Conservation (phyloP, 1,140 invertebrate species). For the Galleria mellonella region DNA sequence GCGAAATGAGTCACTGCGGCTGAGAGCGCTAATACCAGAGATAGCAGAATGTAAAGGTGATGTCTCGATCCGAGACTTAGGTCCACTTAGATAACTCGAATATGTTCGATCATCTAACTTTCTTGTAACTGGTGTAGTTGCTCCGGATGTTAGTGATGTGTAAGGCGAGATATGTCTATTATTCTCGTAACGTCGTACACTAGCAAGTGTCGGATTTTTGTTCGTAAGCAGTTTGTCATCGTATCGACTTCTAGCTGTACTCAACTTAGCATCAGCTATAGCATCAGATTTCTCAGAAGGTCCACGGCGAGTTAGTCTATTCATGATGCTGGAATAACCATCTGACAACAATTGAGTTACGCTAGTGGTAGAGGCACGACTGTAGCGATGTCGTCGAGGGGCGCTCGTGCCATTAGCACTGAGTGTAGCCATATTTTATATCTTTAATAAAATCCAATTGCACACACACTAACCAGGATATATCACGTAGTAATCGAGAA, state of each 20-base stretch:
- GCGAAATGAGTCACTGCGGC: constrained; percentile 59
- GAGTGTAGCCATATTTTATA: constrained; percentile 43
- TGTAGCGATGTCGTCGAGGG: constrained; percentile 78
- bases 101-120: constrained; percentile 55
- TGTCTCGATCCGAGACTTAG: constrained; percentile 48
- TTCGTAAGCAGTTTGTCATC: constrained; percentile 56
- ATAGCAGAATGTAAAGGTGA: constrained; percentile 53
- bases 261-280: constrained; percentile 40
- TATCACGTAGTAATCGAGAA: constrained; percentile 41
- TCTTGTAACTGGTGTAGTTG: constrained; percentile 34
- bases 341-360: constrained; percentile 89
- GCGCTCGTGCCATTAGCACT: constrained; percentile 42
- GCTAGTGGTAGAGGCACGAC: constrained; percentile 84
- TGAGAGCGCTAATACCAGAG: constrained; percentile 45
- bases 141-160: constrained; percentile 36
- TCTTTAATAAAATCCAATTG: not conserved
- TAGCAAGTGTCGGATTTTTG: constrained; percentile 52
- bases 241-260: constrained; percentile 42
- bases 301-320: constrained; percentile 84
- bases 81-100: constrained; percentile 45
- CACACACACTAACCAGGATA: constrained; percentile 45
- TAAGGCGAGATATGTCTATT: constrained; percentile 57
- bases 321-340: constrained; percentile 88
- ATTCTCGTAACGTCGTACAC: constrained; percentile 61
- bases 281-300: constrained; percentile 76